These are phyloP conservation scores for Drosophila putrida DNA, from an alignment of 2,888 invertebrate genomes.

Conservation along the genomic window DNA sequence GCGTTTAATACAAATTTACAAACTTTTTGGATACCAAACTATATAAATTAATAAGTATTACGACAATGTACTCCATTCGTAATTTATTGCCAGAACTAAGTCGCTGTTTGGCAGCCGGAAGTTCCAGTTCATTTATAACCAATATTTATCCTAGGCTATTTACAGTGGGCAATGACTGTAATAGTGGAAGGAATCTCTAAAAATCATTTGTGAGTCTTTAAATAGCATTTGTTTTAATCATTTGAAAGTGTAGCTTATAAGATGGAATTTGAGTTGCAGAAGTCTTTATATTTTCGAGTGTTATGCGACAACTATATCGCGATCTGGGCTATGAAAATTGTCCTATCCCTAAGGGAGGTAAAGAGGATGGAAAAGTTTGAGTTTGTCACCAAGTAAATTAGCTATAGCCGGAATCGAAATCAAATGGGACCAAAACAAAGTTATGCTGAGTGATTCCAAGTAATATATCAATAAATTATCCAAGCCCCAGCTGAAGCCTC, in stretches of 20 bases:
- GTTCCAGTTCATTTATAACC: conserved; percentile 12
- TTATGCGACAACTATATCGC: conserved; percentile 36
- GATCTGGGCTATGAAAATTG: conserved; percentile 9
- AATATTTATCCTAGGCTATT: not conserved
- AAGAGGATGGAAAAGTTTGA: conserved; percentile 5
- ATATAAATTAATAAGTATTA: conserved; percentile 13
- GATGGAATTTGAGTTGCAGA: not conserved
- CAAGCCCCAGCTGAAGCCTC: conserved; percentile 34
- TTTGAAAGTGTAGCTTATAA: conserved; percentile 2
- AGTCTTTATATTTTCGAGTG: conserved; percentile 12
- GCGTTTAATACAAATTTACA: not conserved
- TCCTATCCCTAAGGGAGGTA: conserved; percentile 1
- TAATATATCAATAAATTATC: conserved; percentile 84
- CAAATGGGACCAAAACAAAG: conserved; percentile 66
- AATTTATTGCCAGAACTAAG: not conserved
- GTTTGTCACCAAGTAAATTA: conserved; percentile 60
- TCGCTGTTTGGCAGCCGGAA: conserved; percentile 9
- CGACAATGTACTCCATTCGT: conserved; percentile 14
- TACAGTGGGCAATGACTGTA: not conserved
- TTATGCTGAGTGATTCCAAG: conserved; percentile 80
- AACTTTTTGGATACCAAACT: not conserved
- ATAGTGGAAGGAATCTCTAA: not conserved
- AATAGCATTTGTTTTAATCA: not conserved
- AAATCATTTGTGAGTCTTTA: conserved; percentile 20
- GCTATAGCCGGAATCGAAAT: conserved; percentile 54